Evolutionary conservation across 2,797 vertebrate genomes (phyloP), one percentile per base, ranked within the genome.

Genomic region (Nyctalus aviator): DNA sequence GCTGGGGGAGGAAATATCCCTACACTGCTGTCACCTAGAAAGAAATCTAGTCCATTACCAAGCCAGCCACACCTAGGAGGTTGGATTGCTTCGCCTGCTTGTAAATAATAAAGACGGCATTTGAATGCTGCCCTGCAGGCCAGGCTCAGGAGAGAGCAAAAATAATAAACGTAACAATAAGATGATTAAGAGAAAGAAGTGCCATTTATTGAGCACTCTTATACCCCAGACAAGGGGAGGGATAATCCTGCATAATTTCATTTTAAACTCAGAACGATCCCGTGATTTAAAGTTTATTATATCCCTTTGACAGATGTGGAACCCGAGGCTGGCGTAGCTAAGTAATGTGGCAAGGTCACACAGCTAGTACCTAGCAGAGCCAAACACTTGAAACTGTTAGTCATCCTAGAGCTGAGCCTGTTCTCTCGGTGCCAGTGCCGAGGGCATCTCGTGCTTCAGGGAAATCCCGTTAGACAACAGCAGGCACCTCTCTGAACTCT

Each of bases 1-100:
- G 59, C 1, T 9, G 30, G 13, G 30, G 30, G 14, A 27, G 41
- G 27, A 3, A 32, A 9, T 85, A 2, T 21, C 88, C 88, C 73
- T 25, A 69, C 4, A 55, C 68, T 50, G 66, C 75, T 25, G 23
- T 94, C 76, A 94, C 37, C 93, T 96, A 59, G 76, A 93, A 93
- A 95, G 93, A 92, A 94, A 92, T 91, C 75, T 83, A 78, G 59
- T 84, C 90, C 88, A 84, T 93, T 91, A 81, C 83, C 76, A 93
- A 81, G 85, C 20, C 75, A 87, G 23, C 94, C 92, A 92, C 1
- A 2, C 71, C 84, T 84, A 84, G 25, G 48, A 93, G 79, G 46
- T 53, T 66, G 32, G 62, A 68, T 59, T 69, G n/a, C 41, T 93
- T 84, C 62, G n/a, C 21, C 20, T 75, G 53, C 41, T 95, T 78